These are phyloP conservation scores for Corythoichthys haematopterus DNA, from an alignment of 2,113 vertebrate species.

Conservation along the genomic window DNA sequence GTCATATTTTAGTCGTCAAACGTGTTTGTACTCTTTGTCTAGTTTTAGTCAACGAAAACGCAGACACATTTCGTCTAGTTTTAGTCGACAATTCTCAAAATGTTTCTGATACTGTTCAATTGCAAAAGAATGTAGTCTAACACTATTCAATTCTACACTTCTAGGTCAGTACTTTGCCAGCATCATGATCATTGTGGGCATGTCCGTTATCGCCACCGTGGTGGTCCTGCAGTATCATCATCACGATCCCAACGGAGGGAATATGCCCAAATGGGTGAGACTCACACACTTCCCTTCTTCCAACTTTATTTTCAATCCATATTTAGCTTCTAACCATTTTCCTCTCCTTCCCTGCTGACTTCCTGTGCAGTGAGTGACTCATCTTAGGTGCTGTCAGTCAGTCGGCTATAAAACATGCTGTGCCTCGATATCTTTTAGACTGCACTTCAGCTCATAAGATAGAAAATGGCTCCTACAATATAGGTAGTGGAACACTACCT, in stretches of 20 bases:
- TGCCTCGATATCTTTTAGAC: background rate
- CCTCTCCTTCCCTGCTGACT: background rate
- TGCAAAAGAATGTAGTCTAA: too few species aligned
- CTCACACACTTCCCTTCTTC: background rate
- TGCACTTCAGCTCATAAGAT: background rate
- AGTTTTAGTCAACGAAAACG: too few species aligned
- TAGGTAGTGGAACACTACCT: background rate
- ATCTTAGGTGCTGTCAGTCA: background rate
- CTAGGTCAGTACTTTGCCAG: constrained; percentile 80
- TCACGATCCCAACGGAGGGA: constrained; percentile 76
- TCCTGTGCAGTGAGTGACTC: background rate
- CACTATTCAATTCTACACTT: background rate
- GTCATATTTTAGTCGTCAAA: too few species aligned
- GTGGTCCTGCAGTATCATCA: constrained; percentile 80
- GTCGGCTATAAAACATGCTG: background rate
- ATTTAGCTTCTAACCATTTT: background rate
- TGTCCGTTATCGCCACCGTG: constrained; percentile 78
- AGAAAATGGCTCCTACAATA: background rate
- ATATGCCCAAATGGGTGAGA: constrained; percentile 80
- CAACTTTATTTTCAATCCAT: constrained; percentile 3
- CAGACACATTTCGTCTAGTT: too few species aligned
- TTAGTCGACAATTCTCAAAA: too few species aligned
- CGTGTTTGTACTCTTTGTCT: too few species aligned
- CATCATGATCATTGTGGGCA: constrained; percentile 80
- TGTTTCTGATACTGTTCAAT: too few species aligned